Base-by-base conservation (phyloP, 1,140 invertebrate species). In the Camponotus floridanus region DNA sequence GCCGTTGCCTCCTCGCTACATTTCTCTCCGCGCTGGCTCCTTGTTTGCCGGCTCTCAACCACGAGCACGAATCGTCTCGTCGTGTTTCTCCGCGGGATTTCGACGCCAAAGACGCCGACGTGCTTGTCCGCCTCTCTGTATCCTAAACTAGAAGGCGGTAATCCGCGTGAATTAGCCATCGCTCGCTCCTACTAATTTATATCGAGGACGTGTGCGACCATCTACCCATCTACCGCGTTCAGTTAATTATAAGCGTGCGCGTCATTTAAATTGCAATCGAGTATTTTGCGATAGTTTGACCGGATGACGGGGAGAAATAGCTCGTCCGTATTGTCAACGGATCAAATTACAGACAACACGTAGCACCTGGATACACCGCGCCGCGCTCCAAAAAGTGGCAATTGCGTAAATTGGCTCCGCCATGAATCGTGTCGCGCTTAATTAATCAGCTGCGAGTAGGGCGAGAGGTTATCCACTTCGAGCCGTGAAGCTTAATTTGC, bases 11-110 rank as follows among this genome's bases (percentile, higher is more conserved):
- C 88, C 45, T 39, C 33, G 21, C 3, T 6, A 67, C 31, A 48
- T 83, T 74, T 81, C 70, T 85, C 70, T 71, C 26, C 74, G 13
- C 68, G 26, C 39, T 84, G 86, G 84, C 79, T 86, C 83, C 88
- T 83, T 86, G 80, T 87, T 88, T 87, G 87, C 86, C 87, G 73
- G 48, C 80, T 85, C 68, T 83, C 88, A 70, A 61, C 79, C 79
- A 68, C 76, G 76, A 80, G 79, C 79, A 74, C 79, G 79, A 83
- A 62, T 83, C 79, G 55, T 83, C 48, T 51, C 79, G 15, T 48
- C 39, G 62, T 51, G 68, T 55, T 73, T 36, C 68, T 68, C 21
- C n/a, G 11, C 65, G 51, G 33, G 68, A 8, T 80, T 73, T 61
- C 55, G 5, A 59, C 13, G 31, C 67, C 68, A 39, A 74, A 74